phyloP scores from a whole-genome alignment of 2,888 invertebrate genomes.

The Germaria angustata region DNA sequence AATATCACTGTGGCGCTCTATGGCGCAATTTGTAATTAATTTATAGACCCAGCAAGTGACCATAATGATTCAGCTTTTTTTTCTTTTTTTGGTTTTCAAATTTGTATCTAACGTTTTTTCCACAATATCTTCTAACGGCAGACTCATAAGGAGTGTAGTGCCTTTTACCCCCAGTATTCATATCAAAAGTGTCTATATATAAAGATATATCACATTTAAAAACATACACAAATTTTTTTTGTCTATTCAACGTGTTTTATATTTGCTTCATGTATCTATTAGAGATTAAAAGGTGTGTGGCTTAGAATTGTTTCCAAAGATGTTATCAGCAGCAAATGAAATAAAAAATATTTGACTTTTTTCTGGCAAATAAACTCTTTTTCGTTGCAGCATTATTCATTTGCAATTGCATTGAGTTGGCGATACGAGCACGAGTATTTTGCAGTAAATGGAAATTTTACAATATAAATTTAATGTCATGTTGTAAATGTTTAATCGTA shows the following conservation, averaged over 20 bases:
- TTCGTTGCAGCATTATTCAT: conserved; percentile 26
- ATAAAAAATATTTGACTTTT: conserved; percentile 40
- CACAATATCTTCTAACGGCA: conserved; percentile 41
- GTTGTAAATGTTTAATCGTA: conserved; percentile 62
- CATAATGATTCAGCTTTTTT: conserved; percentile 65
- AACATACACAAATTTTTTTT: conserved; percentile 22
- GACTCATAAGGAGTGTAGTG: conserved; percentile 60
- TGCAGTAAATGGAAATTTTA: conserved; percentile 38
- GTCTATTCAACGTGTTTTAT: conserved; percentile 47
- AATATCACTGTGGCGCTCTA: conserved; percentile 54
- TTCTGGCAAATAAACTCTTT: conserved; percentile 29
- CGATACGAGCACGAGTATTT: conserved; percentile 13
- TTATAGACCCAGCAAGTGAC: conserved; percentile 67
- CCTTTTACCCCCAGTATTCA: conserved; percentile 16
- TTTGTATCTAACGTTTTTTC: conserved; percentile 19
- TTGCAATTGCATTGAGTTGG: conserved; percentile 31
- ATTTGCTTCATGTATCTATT: conserved; percentile 60
- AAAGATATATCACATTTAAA: conserved; percentile 53
- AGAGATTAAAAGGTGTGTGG: conserved; percentile 67
- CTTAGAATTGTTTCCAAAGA: conserved; percentile 66
- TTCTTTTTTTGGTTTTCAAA: background rate
- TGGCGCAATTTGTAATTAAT: conserved; percentile 68
- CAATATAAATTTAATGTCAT: conserved; percentile 64
- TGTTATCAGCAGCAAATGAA: conserved; percentile 63
- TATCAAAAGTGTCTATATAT: conserved; percentile 59